These are phyloP conservation scores for Naso thynnoides DNA, from an alignment of 2,797 vertebrate species.

Conservation along the genomic window DNA sequence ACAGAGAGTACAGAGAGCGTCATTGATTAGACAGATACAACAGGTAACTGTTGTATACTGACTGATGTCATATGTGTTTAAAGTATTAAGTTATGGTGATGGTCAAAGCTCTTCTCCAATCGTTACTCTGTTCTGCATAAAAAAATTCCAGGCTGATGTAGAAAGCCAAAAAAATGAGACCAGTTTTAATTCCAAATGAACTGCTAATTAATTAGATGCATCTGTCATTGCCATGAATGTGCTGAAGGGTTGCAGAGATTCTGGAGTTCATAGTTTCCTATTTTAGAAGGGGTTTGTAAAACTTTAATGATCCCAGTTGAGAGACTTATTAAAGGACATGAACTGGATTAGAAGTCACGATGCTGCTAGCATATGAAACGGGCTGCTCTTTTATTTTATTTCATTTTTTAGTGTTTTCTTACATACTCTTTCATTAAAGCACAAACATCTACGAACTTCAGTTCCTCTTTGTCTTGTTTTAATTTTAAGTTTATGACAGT, in stretches of 20 bases:
- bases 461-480: constrained; percentile 8
- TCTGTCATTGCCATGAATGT: constrained; percentile 45
- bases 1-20: no score
- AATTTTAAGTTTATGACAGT: constrained; percentile 13
- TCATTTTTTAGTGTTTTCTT: background rate
- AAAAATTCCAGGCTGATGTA: background rate
- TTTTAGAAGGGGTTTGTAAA: constrained; percentile 49
- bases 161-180: constrained; percentile 6
- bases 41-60: background rate
- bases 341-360: constrained; percentile 13
- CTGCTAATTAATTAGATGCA: constrained; percentile 48
- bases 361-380: constrained; percentile 7
- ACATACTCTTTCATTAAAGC: background rate
- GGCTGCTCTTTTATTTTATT: constrained; percentile 19
- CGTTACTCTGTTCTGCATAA: background rate
- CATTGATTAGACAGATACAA: no score
- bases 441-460: background rate
- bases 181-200: constrained; percentile 31
- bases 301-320: constrained; percentile 50
- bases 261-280: constrained; percentile 32
- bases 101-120: background rate
- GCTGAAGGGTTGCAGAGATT: constrained; percentile 5
- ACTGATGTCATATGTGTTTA: background rate
- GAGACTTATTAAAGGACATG: constrained; percentile 23
- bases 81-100: background rate